Evolutionary conservation across 2,888 invertebrate species (phyloP).

Genomic region (Drosophila hamatofila): DNA sequence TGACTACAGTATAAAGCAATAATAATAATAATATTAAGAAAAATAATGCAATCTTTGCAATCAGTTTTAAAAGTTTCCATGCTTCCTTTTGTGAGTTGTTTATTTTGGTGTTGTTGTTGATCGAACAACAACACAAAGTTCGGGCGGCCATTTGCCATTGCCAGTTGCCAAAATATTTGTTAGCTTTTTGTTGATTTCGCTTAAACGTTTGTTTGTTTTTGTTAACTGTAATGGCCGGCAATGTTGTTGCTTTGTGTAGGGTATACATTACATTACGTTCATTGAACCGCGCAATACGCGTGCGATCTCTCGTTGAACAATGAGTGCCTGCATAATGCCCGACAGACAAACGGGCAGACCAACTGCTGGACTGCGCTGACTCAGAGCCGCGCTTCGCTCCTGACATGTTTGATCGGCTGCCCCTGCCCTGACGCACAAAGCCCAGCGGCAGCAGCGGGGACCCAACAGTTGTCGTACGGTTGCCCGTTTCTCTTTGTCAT

Average conservation of each 20-base stretch:
- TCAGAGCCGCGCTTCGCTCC: conserved; percentile 34
- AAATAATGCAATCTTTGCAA: conserved; percentile 57
- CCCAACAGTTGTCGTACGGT: conserved; percentile 13
- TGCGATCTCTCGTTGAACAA: conserved; percentile 44
- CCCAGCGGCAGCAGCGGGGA: too few species aligned
- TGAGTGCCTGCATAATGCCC: conserved; percentile 41
- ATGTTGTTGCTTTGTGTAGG: conserved; percentile 14
- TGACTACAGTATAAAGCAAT: conserved; percentile 61
- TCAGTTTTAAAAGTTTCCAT: conserved; percentile 43
- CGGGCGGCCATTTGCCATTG: conserved; percentile 21
- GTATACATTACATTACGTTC: conserved; percentile 71
- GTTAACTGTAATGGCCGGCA: conserved; percentile 74
- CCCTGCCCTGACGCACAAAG: conserved; percentile 43
- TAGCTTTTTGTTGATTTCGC: conserved; percentile 46
- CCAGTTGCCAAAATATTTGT: conserved; percentile 51
- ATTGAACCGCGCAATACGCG: conserved; percentile 59
- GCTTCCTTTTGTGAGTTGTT: conserved; percentile 67
- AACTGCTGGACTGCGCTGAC: conserved; percentile 36
- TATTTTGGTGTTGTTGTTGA: conserved; percentile 22
- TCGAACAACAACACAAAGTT: conserved; percentile 34
- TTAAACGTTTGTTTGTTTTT: conserved; percentile 71
- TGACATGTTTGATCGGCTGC: conserved; percentile 30
- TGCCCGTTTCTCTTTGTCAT: conserved; percentile 9
- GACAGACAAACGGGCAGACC: conserved; percentile 18
- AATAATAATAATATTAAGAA: conserved; percentile 32